A percentile compares a stretch with the other conserved stretches of the same genome.
These are phyloP conservation scores for Stichopus horrens DNA, from an alignment of 53 echinoderm and acorn worm species.

Conservation along the genomic window DNA sequence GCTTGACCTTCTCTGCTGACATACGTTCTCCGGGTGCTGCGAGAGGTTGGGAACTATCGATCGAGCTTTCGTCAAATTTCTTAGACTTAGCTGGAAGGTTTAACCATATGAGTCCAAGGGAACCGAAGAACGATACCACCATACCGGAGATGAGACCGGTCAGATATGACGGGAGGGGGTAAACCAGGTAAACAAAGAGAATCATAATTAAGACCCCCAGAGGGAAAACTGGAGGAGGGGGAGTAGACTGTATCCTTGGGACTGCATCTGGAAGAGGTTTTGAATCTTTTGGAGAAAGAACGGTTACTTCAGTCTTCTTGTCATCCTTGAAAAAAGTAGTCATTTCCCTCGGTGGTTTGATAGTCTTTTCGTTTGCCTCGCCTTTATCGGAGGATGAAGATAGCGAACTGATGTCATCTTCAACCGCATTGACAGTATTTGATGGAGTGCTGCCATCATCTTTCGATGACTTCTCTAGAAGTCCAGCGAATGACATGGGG, in stretches of 20 bases:
- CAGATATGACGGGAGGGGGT: constrained; percentile 73
- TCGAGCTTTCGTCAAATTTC: constrained; percentile 46
- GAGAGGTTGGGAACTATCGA: constrained; percentile 58
- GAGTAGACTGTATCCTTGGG: not conserved
- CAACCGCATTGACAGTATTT: not conserved
- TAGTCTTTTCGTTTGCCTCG: not conserved
- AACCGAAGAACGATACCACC: constrained; percentile 67
- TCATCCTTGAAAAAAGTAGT: not conserved
- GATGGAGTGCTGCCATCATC: constrained; percentile 48
- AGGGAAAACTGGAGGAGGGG: constrained; percentile 55
- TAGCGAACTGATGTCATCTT: not conserved
- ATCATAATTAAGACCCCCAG: constrained; percentile 54
- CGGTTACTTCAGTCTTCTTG: not conserved
- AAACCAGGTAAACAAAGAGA: constrained; percentile 68
- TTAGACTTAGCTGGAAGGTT: constrained; percentile 61
- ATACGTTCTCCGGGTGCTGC: constrained; percentile 67
- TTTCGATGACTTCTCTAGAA: constrained; percentile 60
- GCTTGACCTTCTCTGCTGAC: constrained; percentile 64
- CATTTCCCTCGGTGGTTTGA: constrained; percentile 30
- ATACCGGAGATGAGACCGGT: constrained; percentile 75
- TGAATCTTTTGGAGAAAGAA: not conserved
- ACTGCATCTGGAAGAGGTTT: not conserved
- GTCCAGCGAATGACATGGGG: constrained; percentile 72
- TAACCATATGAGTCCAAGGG: constrained; percentile 75
- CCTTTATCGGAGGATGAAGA: constrained; percentile 30